Conservation (phyloP, 2,797 vertebrate genomes). For the Galaxias olidus region DNA sequence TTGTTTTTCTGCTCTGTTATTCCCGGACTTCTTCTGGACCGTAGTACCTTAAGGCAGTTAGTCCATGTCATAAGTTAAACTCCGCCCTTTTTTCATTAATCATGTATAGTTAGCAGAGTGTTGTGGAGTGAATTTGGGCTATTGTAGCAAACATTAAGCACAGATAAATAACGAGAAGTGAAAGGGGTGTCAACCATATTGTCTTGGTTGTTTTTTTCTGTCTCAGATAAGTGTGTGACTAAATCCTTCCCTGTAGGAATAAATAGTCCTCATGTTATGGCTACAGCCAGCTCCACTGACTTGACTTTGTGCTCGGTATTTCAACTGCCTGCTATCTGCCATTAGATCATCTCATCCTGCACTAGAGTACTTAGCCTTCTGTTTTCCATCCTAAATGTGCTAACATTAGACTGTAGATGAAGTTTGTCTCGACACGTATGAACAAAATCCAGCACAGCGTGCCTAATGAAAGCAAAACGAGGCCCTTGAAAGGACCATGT, state of each 20-base stretch:
- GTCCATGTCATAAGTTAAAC: conserved; percentile 4
- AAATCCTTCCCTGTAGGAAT: conserved; percentile 1
- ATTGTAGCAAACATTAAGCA: too few species aligned
- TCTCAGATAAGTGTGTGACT: conserved; percentile 5
- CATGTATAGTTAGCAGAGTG: too few species aligned
- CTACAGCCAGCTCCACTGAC: background rate
- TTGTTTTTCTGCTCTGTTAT: conserved; percentile 14
- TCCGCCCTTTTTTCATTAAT: background rate
- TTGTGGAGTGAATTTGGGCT: too few species aligned
- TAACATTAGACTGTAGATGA: too few species aligned
- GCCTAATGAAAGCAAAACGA: too few species aligned
- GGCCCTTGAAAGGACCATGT: too few species aligned
- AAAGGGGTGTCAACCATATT: background rate
- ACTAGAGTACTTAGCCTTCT: background rate
- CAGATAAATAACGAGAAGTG: too few species aligned
- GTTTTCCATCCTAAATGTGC: too few species aligned
- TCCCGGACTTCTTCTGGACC: background rate
- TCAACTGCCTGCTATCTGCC: background rate
- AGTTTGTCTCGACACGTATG: too few species aligned
- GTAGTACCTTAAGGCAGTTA: background rate
- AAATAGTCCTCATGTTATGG: background rate
- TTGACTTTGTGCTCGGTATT: background rate
- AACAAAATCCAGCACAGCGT: too few species aligned
- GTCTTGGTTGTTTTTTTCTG: background rate
- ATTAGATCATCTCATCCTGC: background rate